Percentiles rank a stretch among this genome's conserved stretches.
Evolutionary conservation across 2,113 vertebrate species (phyloP).

Genomic region (Pterocles burchelli): DNA sequence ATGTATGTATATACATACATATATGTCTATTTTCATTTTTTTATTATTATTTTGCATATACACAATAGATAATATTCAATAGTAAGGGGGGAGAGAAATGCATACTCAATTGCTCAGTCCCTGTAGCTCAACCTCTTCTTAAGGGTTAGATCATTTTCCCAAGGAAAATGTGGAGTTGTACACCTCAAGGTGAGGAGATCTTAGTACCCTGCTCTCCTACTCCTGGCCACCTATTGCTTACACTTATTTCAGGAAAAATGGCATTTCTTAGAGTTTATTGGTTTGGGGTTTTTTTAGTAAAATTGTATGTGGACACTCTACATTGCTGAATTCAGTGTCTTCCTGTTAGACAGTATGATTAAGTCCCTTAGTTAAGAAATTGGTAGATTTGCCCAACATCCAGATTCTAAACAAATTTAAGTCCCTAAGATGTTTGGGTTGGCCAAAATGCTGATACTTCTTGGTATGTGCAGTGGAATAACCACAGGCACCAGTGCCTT

Average conservation of each 20-base stretch:
- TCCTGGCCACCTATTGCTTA: background rate
- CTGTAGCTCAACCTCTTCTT: rapidly evolving
- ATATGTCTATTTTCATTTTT: background rate
- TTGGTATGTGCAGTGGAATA: background rate
- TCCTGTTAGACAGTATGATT: background rate
- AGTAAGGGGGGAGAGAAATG: background rate
- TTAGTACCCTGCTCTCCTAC: rapidly evolving
- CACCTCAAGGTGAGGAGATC: background rate
- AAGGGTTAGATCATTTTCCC: background rate
- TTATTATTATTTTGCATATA: background rate
- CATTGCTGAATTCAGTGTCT: background rate
- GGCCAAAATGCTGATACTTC: background rate
- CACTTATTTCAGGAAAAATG: background rate
- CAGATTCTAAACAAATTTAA: background rate
- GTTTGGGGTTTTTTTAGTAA: background rate
- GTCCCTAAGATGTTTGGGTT: background rate
- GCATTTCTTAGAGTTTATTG: background rate
- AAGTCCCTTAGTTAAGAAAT: background rate
- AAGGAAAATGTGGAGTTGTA: background rate
- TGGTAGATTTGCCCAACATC: background rate
- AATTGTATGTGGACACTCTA: background rate
- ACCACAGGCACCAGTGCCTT: rapidly evolving
- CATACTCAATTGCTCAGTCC: rapidly evolving
- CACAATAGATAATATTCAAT: background rate
- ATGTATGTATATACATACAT: background rate